These are phyloP conservation scores for Drosophila anomelani DNA, from an alignment of 2,888 invertebrate genomes.

Conservation along the genomic window DNA sequence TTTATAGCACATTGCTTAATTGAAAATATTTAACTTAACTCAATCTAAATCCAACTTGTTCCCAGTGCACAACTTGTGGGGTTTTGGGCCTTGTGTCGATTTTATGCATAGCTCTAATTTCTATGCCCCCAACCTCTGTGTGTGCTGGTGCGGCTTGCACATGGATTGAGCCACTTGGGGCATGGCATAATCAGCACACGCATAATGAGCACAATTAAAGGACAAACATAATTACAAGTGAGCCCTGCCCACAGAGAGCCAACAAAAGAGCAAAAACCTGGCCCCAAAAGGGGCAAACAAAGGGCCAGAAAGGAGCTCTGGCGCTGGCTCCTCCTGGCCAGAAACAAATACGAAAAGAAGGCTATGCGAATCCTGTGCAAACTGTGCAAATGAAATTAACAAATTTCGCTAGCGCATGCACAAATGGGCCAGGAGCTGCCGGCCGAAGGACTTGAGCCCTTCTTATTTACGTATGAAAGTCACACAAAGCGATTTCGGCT, in stretches of 20 bases:
- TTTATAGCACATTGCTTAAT: too few relatives aligned
- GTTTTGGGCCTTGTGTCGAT: neutral
- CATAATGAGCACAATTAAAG: constrained; percentile 78
- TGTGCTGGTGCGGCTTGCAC: constrained; percentile 36
- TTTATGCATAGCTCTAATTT: constrained; percentile 35
- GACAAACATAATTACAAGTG: constrained; percentile 76
- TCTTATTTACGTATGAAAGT: constrained; percentile 76
- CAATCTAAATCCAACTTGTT: neutral
- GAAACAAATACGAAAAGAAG: constrained; percentile 33
- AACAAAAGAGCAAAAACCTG: constrained; percentile 38
- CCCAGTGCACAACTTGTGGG: constrained; percentile 1
- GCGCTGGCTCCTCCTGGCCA: neutral
- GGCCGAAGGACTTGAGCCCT: constrained; percentile 31
- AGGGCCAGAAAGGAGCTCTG: neutral
- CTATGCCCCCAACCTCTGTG: constrained; percentile 8
- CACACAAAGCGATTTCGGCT: constrained; percentile 75
- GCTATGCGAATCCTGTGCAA: constrained; percentile 61
- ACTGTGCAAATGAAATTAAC: constrained; percentile 77
- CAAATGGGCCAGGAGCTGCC: constrained; percentile 37
- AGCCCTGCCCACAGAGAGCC: constrained; percentile 42
- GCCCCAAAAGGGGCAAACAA: constrained; percentile 29
- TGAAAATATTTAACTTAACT: neutral
- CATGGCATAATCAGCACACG: constrained; percentile 72
- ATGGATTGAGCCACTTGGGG: constrained; percentile 79
- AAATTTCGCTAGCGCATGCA: constrained; percentile 74